Conservation (phyloP, 2,888 invertebrate genomes). For the Oscheius sp. region DNA sequence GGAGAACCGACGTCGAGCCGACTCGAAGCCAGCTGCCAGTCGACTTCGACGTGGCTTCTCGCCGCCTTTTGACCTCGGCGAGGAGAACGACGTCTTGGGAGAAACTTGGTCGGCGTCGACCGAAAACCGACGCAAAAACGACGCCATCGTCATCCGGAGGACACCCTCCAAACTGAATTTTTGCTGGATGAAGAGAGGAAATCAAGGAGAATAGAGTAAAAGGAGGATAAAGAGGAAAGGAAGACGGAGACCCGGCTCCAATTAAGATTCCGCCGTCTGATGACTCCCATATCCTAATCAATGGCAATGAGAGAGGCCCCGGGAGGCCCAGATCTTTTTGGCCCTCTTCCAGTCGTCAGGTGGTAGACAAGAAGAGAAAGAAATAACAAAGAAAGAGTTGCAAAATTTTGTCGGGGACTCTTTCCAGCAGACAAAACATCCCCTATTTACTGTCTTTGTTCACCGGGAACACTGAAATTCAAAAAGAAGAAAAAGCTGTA, state of each 20-base stretch:
- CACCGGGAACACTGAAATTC: too few relatives aligned
- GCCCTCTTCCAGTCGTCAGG: too few relatives aligned
- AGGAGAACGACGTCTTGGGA: conserved; percentile 29
- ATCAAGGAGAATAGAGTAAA: conserved; percentile 4
- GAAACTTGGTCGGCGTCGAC: conserved; percentile 48
- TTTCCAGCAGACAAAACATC: too few relatives aligned
- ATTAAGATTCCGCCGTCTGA: conserved; percentile 33
- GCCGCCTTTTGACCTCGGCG: conserved; percentile 39
- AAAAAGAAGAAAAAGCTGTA: too few relatives aligned
- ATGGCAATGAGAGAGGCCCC: neutral
- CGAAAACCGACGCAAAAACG: conserved; percentile 57
- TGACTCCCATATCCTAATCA: conserved; percentile 28
- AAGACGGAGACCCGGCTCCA: conserved; percentile 6
- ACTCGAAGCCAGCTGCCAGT: conserved; percentile 43
- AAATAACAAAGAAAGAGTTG: neutral
- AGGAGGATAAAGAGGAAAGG: conserved; percentile 20
- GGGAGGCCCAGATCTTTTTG: too few relatives aligned
- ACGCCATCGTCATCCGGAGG: conserved; percentile 50
- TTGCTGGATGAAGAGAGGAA: conserved; percentile 6
- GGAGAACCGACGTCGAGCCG: conserved; percentile 57
- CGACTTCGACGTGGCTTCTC: conserved; percentile 42
- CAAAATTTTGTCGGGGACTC: neutral
- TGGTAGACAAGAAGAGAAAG: neutral
- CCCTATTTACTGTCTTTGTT: too few relatives aligned
- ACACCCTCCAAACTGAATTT: conserved; percentile 15